phyloP scores from a whole-genome alignment of 2,113 vertebrate species.

The Patagioenas fasciata region DNA sequence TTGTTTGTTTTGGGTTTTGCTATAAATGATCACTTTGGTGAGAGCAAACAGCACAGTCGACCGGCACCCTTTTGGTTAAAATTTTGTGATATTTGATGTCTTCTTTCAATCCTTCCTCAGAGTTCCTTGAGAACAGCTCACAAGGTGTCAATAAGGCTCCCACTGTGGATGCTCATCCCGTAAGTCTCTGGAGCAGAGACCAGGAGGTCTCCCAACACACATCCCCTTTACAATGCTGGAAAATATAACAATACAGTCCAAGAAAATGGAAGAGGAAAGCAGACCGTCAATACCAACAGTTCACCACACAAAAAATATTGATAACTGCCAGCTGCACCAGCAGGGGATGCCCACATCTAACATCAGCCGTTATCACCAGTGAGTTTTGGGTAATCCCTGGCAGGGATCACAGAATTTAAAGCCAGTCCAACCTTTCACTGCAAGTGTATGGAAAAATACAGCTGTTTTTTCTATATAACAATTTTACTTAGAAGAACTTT shows the following conservation, averaged over 20 bases:
- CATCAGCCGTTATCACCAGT: not conserved
- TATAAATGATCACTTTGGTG: fast-evolving
- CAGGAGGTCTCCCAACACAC: not conserved
- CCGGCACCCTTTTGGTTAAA: not conserved
- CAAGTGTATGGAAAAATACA: not conserved
- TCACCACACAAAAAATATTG: not conserved
- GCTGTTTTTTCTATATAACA: not conserved
- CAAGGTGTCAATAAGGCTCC: not conserved
- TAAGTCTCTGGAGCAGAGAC: not conserved
- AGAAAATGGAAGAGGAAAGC: not conserved
- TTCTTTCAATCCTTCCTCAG: not conserved
- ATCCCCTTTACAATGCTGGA: not conserved
- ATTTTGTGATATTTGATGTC: not conserved
- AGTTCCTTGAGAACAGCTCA: not conserved
- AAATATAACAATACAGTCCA: not conserved
- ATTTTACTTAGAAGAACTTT: not conserved
- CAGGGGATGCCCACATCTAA: not conserved
- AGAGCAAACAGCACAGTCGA: not conserved
- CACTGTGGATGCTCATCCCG: not conserved
- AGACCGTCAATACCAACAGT: not conserved
- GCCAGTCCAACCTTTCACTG: not conserved
- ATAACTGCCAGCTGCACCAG: not conserved
- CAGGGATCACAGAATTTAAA: not conserved
- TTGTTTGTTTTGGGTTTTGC: no score
- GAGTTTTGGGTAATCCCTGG: not conserved